Evolutionary conservation across 2,888 invertebrate genomes (phyloP).

Genomic region (Pecten maximus): DNA sequence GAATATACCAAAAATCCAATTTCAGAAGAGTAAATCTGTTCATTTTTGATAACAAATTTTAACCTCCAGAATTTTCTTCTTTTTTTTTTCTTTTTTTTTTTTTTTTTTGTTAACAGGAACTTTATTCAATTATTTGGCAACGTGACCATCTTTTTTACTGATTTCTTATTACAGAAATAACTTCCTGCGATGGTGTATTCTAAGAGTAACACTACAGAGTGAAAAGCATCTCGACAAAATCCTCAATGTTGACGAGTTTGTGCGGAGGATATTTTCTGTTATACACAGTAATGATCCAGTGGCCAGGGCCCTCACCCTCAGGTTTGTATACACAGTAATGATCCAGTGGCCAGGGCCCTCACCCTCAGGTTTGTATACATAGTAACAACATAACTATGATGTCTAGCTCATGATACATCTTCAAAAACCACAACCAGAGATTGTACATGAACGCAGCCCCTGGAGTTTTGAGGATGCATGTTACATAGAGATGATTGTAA

Average conservation of each 20-base stretch:
- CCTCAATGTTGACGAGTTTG: constrained; percentile 96
- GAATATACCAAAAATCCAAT: no score
- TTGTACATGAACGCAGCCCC: no score
- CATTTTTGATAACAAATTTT: no score
- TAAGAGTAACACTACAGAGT: constrained; percentile 96
- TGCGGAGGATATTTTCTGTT: constrained; percentile 94
- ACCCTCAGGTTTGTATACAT: constrained; percentile 86
- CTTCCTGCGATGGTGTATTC: constrained; percentile 94
- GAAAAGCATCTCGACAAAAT: constrained; percentile 97
- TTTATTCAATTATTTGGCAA: background rate
- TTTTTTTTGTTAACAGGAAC: background rate
- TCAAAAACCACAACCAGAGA: no score
- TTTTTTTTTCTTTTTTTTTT: no score
- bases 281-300: constrained; percentile 98
- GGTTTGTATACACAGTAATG: constrained; percentile 67
- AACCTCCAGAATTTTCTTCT: no score
- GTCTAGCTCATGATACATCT: no score
- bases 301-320: constrained; percentile 93
- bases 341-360: constrained; percentile 94
- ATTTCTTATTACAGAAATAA: constrained; percentile 87
- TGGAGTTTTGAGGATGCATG: no score
- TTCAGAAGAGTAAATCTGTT: no score
- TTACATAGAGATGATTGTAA: no score
- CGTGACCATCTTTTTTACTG: background rate
- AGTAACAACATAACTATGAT: no score